Evolutionary conservation across 2,888 invertebrate genomes (phyloP).

Genomic region (Teinopalpus imperialis): DNA sequence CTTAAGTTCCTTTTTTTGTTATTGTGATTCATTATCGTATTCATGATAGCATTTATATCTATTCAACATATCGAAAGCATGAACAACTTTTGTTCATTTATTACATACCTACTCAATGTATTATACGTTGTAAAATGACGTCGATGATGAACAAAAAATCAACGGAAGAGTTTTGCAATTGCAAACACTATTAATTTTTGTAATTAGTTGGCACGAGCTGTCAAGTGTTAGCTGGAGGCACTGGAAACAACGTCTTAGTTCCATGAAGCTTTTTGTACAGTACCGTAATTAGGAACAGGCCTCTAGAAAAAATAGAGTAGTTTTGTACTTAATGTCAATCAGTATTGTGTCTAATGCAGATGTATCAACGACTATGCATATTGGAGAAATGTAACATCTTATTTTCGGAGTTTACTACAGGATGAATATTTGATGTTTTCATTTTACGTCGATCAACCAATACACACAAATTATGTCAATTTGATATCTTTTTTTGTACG

Average conservation of each 20-base stretch:
- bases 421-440: no score
- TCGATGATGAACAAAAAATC: constrained; percentile 25
- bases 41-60: no score
- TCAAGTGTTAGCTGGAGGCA: constrained; percentile 32
- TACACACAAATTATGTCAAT: no score
- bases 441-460: no score
- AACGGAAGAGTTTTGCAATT: constrained; percentile 27
- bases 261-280: constrained; percentile 28
- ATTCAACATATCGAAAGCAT: constrained; percentile 1
- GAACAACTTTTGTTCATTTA: constrained; percentile 11
- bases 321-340: not conserved
- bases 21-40: constrained; percentile 5
- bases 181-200: constrained; percentile 40
- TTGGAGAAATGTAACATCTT: no score
- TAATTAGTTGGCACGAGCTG: constrained; percentile 36
- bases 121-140: constrained; percentile 2
- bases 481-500: no score
- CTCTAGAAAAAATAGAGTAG: constrained; percentile 2
- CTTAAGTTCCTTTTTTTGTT: no score
- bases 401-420: no score
- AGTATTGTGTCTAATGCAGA: not conserved
- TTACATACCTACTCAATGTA: constrained; percentile 12
- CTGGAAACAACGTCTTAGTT: constrained; percentile 27
- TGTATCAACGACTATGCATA: no score
- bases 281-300: constrained; percentile 28